Evolutionary conservation across 2,113 vertebrate species (phyloP).

Genomic region (Rafetus swinhoei): DNA sequence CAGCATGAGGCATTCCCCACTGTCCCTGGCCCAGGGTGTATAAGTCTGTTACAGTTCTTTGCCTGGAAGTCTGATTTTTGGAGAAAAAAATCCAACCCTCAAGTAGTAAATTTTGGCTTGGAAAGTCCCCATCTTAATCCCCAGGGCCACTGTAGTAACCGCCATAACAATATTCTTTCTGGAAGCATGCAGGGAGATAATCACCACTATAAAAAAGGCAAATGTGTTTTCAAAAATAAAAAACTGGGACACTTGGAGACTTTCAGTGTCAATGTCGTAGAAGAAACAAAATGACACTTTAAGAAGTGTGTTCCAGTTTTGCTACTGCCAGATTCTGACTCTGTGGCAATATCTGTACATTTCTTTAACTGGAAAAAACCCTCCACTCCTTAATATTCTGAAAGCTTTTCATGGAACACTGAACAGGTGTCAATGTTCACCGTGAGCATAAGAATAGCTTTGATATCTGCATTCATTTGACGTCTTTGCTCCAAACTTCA

Average conservation of each 20-base stretch:
- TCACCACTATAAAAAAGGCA: background rate
- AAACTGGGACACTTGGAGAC: background rate
- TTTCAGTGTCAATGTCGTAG: fast-evolving
- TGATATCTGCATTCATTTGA: background rate
- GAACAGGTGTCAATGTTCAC: background rate
- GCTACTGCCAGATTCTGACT: background rate
- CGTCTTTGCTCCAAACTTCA: background rate
- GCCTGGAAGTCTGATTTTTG: background rate
- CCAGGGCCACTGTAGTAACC: fast-evolving
- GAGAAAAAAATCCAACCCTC: too few species aligned
- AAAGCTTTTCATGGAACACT: background rate
- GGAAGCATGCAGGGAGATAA: background rate
- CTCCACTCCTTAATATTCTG: background rate
- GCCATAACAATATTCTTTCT: background rate
- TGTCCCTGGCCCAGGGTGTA: background rate
- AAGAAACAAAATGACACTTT: background rate
- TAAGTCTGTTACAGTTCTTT: background rate
- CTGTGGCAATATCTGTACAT: background rate
- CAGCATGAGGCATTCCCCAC: background rate
- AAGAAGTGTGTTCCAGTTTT: background rate
- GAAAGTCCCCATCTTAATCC: background rate
- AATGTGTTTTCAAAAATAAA: background rate
- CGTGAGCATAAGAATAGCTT: background rate
- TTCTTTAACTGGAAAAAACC: background rate
- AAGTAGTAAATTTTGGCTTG: background rate